phyloP scores from a whole-genome alignment of 92 coral and sea anemone species.

The Actinostola sp. region DNA sequence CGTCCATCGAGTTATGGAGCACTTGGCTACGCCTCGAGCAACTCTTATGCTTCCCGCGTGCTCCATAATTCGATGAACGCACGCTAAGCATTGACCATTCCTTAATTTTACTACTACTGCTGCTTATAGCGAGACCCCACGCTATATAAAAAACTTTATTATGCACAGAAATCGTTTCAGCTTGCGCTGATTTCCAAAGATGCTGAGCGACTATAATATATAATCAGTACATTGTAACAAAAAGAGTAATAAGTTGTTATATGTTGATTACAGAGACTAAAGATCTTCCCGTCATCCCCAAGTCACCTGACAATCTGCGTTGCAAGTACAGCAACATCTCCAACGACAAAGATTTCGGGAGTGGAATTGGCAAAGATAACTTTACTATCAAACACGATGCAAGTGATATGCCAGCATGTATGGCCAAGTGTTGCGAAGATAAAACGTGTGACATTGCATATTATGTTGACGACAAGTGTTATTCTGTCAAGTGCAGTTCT shows the following conservation, averaged over 20 bases:
- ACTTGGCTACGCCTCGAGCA: no score
- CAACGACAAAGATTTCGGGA: conserved; percentile 68
- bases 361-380: conserved; percentile 66
- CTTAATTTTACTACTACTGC: no score
- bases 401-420: conserved; percentile 78
- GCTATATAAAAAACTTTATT: no score
- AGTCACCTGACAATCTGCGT: conserved; percentile 70
- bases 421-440: conserved; percentile 85
- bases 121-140: no score
- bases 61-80: no score
- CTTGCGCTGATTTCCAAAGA: no score
- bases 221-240: background rate
- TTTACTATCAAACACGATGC: conserved; percentile 74
- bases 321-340: conserved; percentile 85
- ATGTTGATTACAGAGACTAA: conserved; percentile 35
- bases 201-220: no score
- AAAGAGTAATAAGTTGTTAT: background rate
- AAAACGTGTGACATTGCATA: conserved; percentile 82
- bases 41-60: no score
- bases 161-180: no score
- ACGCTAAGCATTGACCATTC: no score
- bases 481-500: conserved; percentile 77
- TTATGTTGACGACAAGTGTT: conserved; percentile 74
- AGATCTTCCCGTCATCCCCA: conserved; percentile 73
- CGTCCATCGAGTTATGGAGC: no score